These are phyloP conservation scores for Microplitis demolitor DNA, from an alignment of 1,140 invertebrate species.

Conservation along the genomic window DNA sequence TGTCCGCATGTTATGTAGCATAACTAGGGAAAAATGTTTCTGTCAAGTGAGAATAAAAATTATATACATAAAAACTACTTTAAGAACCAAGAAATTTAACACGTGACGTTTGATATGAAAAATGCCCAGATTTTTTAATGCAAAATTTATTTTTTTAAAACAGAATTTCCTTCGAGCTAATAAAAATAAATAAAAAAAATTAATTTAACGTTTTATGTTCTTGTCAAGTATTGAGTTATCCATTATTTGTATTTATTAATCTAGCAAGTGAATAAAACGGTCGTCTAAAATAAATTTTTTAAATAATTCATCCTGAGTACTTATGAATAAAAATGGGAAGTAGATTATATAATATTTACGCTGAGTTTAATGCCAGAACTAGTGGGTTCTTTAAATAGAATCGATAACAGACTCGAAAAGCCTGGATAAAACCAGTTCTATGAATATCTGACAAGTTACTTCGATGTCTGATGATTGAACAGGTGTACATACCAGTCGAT, in stretches of 20 bases:
- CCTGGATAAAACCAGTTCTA: neutral
- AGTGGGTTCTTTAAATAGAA: neutral
- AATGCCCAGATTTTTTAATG: neutral
- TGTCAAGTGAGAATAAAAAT: conserved; percentile 14
- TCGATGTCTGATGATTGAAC: neutral
- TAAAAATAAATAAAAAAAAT: too few species aligned
- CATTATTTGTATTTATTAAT: too few species aligned
- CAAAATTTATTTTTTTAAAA: too few species aligned
- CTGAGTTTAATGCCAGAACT: neutral
- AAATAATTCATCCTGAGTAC: neutral
- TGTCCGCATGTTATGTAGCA: neutral
- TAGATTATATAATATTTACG: too few species aligned
- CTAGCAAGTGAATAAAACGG: too few species aligned
- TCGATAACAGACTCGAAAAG: conserved; percentile 1
- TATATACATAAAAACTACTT: neutral
- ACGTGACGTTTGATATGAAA: neutral
- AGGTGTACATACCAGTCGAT: neutral
- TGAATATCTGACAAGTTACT: neutral
- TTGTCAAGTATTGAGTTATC: too few species aligned
- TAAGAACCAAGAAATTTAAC: neutral
- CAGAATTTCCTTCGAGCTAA: too few species aligned
- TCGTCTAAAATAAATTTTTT: too few species aligned
- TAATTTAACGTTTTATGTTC: too few species aligned
- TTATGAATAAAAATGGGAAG: too few species aligned
- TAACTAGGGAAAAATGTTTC: conserved; percentile 7